Evolutionary conservation across 2,797 vertebrate species (phyloP), one percentile per base, ranked within the genome.

Genomic region (Falco biarmicus): DNA sequence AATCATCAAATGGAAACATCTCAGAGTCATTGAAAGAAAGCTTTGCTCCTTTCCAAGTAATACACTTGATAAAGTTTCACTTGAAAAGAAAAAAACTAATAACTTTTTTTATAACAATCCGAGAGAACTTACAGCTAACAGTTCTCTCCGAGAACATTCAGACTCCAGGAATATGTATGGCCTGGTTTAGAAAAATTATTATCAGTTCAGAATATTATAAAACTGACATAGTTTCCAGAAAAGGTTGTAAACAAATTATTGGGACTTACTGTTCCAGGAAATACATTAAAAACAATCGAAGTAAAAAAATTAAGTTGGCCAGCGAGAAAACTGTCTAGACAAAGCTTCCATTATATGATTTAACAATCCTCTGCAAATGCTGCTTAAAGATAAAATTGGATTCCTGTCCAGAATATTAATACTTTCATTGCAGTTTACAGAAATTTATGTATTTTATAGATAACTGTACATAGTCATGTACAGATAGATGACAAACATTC

Each of bases 171-270:
- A 71, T 11, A 73, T 81, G 82, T 29, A 65, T 31, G 20, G 34
- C 7, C 66, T 17, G 39, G 22, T 45, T 73, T 54, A 77, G 66
- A 74, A 59, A 90, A 95, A 90, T 43, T 81, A 70, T 59, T 77
- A 56, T 91, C 71, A 53, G 64, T 70, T 77, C 24, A 70, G 70
- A 91, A 70, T 74, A 34, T 81, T 71, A 41, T 89, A 87, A 91
- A 95, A 65, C 51, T 57, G 74, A 79, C 41, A 64, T 3, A 12
- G 77, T 57, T 95, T 96, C 81, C 90, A 95, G 60, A 91, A 90
- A 87, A 92, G 81, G 74, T n/a, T 97, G 86, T 90, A 94, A 95
- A 95, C 95, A 96, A 93, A 94, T 96, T 87, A 95, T 90, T 93
- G 56, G 64, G 84, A 43, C 56, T 61, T 90, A 84, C 68, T 78